phyloP scores from a whole-genome alignment of 1,140 invertebrate species.

The Zaprionus inermis region DNA sequence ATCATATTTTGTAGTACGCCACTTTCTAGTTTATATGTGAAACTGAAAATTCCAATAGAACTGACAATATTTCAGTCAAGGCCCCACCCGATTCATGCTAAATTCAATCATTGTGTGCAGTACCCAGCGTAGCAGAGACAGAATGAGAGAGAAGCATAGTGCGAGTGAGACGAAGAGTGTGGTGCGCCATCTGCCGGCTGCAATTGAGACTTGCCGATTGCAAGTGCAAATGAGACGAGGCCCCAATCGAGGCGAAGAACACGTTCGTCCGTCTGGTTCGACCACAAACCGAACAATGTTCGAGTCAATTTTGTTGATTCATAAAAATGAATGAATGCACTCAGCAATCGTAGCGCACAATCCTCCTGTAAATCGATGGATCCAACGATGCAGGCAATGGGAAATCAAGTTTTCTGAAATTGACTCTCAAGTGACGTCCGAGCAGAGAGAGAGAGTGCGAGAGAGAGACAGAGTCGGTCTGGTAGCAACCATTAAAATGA shows the following conservation, averaged over 20 bases:
- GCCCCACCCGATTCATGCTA: no score
- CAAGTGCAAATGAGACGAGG: conserved; percentile 21
- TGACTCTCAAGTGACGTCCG: conserved; percentile 80
- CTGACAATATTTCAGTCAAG: no score
- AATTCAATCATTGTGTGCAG: no score
- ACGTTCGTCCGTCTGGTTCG: conserved; percentile 30
- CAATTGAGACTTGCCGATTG: not conserved
- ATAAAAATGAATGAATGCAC: conserved; percentile 77
- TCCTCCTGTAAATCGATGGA: conserved; percentile 60
- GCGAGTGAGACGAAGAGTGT: not conserved
- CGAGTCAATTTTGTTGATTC: conserved; percentile 76
- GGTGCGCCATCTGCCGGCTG: not conserved
- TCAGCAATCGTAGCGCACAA: conserved; percentile 34
- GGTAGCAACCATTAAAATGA: conserved; percentile 77
- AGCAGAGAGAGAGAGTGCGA: not conserved
- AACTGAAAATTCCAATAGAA: no score
- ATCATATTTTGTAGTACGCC: no score
- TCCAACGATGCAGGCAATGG: conserved; percentile 59
- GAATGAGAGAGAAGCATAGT: not conserved
- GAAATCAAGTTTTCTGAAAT: conserved; percentile 83
- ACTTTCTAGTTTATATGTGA: no score
- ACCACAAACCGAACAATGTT: conserved; percentile 77
- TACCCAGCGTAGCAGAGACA: not conserved
- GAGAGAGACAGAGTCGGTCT: not conserved
- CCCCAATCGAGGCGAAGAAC: conserved; percentile 37